These are phyloP conservation scores for Chironomus tentans DNA, from an alignment of 2,888 invertebrate genomes.

Conservation along the genomic window DNA sequence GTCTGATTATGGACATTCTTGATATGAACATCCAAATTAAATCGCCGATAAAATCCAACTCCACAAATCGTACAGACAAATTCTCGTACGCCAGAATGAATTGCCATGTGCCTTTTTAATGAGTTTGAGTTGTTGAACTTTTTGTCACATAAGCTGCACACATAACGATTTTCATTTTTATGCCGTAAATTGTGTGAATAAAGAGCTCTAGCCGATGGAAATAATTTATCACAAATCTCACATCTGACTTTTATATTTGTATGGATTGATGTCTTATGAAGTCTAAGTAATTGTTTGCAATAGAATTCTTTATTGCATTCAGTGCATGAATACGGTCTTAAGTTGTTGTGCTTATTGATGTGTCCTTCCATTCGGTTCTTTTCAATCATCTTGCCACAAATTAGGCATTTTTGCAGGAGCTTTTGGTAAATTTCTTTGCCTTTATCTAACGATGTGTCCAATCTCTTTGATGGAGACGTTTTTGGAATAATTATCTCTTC, in stretches of 20 bases:
- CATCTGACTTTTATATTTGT: neutral
- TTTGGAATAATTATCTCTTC: neutral
- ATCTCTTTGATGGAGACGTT: neutral
- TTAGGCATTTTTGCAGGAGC: neutral
- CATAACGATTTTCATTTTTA: slow-evolving; percentile 6
- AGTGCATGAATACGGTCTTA: slow-evolving; percentile 1
- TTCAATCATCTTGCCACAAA: slow-evolving; percentile 10
- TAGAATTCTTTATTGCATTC: slow-evolving; percentile 6
- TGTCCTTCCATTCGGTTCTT: slow-evolving; percentile 16
- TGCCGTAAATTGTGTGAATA: slow-evolving; percentile 1
- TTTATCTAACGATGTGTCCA: neutral
- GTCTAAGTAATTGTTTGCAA: neutral
- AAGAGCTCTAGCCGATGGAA: neutral
- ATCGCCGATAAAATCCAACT: neutral
- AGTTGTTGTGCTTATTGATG: slow-evolving; percentile 4
- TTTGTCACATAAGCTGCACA: neutral
- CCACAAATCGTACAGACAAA: neutral
- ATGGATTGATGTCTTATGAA: neutral
- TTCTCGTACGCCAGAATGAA: slow-evolving; percentile 7
- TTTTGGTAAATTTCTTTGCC: slow-evolving; percentile 13
- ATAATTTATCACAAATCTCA: neutral
- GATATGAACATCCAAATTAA: slow-evolving; percentile 1
- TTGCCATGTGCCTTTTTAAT: slow-evolving; percentile 1
- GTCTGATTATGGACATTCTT: slow-evolving; percentile 4
- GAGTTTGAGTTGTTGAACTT: slow-evolving; percentile 13